Evolutionary conservation across 2,888 invertebrate genomes (phyloP).

Genomic region (Zeuzera pyrina): DNA sequence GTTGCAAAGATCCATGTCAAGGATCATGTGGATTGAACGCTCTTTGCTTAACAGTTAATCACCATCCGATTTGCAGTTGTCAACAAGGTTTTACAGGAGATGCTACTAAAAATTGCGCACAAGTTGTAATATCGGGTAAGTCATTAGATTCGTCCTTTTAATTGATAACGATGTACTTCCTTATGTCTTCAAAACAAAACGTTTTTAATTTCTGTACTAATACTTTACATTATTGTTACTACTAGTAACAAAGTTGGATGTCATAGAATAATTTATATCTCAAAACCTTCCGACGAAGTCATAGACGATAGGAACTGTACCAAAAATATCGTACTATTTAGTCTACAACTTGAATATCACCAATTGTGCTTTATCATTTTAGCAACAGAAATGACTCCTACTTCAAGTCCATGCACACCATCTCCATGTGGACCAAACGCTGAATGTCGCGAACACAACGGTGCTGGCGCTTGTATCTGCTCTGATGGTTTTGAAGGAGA

Average conservation of each 20-base stretch:
- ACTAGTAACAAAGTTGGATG: too few species aligned
- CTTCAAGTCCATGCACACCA: constrained; percentile 83
- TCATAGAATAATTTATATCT: too few species aligned
- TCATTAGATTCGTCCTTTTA: too few species aligned
- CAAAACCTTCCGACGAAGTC: too few species aligned
- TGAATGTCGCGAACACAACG: constrained; percentile 86
- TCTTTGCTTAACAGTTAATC: constrained; percentile 87
- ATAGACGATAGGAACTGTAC: too few species aligned
- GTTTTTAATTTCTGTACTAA: constrained; percentile 21
- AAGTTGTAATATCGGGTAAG: constrained; percentile 63
- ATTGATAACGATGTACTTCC: too few species aligned
- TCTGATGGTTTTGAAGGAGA: constrained; percentile 85
- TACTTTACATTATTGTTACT: too few species aligned
- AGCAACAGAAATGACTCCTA: constrained; percentile 77
- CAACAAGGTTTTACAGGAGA: constrained; percentile 88
- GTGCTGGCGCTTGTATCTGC: constrained; percentile 89
- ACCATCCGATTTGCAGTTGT: constrained; percentile 86
- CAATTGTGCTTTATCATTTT: constrained; percentile 17
- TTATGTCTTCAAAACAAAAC: too few species aligned
- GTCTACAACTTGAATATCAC: background rate
- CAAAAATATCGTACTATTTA: too few species aligned
- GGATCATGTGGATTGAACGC: constrained; percentile 86
- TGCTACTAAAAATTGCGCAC: constrained; percentile 78
- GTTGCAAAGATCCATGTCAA: constrained; percentile 87
- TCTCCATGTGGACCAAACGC: constrained; percentile 91